Percentiles rank a stretch among this genome's conserved stretches.
These are phyloP conservation scores for Drosophila anomelani DNA, from an alignment of 2,888 invertebrate genomes.

Conservation along the genomic window DNA sequence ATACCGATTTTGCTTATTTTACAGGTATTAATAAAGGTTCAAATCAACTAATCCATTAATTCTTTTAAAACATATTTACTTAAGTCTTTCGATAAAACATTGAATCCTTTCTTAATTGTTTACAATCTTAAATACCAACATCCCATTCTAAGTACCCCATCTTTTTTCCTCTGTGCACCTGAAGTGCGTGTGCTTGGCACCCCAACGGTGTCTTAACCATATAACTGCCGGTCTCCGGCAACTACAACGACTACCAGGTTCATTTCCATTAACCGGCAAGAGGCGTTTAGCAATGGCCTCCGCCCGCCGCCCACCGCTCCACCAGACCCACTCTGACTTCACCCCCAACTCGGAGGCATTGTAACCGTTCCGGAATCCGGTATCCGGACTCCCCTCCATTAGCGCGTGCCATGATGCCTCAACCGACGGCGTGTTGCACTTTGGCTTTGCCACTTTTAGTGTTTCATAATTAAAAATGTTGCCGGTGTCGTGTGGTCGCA, in stretches of 20 bases:
- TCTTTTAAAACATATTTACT: no score
- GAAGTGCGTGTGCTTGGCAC: slow-evolving; percentile 32
- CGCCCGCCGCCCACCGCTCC: slow-evolving; percentile 20
- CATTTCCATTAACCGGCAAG: slow-evolving; percentile 82
- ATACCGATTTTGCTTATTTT: not conserved
- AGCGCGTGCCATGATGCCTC: slow-evolving; percentile 51
- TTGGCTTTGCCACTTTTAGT: slow-evolving; percentile 83
- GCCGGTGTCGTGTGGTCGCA: slow-evolving; percentile 56
- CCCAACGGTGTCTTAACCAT: slow-evolving; percentile 72
- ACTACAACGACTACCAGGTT: slow-evolving; percentile 66
- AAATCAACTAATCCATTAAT: no score
- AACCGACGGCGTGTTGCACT: slow-evolving; percentile 63
- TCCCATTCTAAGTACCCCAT: slow-evolving; percentile 6
- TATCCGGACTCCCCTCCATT: slow-evolving; percentile 28
- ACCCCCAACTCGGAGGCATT: slow-evolving; percentile 22
- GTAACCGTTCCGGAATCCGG: slow-evolving; percentile 23
- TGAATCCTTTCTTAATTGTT: not conserved
- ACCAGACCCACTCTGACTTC: slow-evolving; percentile 5
- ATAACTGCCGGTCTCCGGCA: slow-evolving; percentile 64
- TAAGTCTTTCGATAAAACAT: no score
- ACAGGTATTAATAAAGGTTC: no score
- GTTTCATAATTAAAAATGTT: slow-evolving; percentile 84
- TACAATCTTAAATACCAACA: not conserved
- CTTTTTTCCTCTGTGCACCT: slow-evolving; percentile 42
- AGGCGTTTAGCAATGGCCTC: slow-evolving; percentile 80